Conservation (phyloP, 2,113 vertebrate species). For the Spermophilus dauricus region DNA sequence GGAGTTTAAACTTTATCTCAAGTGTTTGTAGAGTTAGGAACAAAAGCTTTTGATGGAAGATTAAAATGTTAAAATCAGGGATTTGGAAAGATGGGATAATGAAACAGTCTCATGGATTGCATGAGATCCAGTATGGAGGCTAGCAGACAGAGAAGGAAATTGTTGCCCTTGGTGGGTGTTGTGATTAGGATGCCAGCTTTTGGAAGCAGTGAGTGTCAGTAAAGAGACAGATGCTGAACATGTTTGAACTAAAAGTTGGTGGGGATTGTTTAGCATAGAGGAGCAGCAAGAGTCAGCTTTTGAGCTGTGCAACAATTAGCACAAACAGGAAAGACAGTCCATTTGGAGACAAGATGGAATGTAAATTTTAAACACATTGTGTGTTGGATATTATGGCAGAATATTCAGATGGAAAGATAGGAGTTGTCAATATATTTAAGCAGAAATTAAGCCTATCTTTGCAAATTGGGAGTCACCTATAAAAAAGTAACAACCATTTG, state of each 20-base stretch:
- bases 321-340: not conserved
- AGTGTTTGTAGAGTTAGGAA: not conserved
- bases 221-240: not conserved
- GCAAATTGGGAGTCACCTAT: not conserved
- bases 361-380: not conserved
- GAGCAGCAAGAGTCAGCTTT: not conserved
- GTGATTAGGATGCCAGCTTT: not conserved
- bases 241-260: not conserved
- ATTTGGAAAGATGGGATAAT: not conserved
- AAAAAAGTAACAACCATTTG: not conserved
- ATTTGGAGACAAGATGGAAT: not conserved
- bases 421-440: not conserved
- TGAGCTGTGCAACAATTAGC: not conserved
- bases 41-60: not conserved
- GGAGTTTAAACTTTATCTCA: not conserved
- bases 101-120: not conserved
- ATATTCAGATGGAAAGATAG: not conserved
- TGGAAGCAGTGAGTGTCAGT: not conserved
- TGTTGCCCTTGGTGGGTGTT: not conserved
- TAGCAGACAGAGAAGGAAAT: not conserved
- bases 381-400: not conserved
- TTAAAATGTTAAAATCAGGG: constrained; percentile 22
- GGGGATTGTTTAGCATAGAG: not conserved
- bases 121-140: not conserved
- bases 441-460: not conserved